These are phyloP conservation scores for Drosophila peninsularis DNA, from an alignment of 2,888 invertebrate species.

Conservation along the genomic window DNA sequence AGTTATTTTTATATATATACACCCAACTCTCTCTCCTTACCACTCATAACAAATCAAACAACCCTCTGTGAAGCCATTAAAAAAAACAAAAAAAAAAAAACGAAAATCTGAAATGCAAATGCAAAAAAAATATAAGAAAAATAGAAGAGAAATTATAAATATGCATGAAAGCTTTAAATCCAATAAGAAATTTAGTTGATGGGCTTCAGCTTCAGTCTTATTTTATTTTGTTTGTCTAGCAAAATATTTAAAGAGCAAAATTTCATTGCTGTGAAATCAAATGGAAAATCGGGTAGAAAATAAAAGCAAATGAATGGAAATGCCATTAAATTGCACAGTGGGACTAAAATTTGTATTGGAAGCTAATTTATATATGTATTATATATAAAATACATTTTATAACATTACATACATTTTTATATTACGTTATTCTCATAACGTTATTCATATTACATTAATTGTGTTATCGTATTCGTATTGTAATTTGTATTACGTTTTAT, in stretches of 20 bases:
- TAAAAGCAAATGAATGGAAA: neutral
- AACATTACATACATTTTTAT: no score
- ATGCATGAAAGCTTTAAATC: constrained; percentile 6
- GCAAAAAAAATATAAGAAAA: neutral
- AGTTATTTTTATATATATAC: no score
- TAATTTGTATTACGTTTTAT: no score
- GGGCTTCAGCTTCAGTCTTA: neutral
- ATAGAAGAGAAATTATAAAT: constrained; percentile 7
- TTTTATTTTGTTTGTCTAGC: neutral
- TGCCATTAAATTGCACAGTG: constrained; percentile 5
- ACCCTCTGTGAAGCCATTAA: neutral
- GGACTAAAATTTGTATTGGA: no score
- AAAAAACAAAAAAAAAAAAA: neutral
- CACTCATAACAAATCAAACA: neutral
- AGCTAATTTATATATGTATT: no score
- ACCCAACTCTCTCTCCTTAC: neutral
- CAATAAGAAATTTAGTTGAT: neutral
- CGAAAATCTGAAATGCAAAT: constrained; percentile 10
- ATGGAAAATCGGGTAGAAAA: constrained; percentile 1
- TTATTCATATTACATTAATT: no score
- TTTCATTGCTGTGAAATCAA: constrained; percentile 4
- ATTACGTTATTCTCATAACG: no score
- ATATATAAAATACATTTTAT: no score
- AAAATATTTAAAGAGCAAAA: constrained; percentile 6
- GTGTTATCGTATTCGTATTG: no score